phyloP scores from a whole-genome alignment of 2,113 vertebrate genomes.

The Macquaria ambigua region DNA sequence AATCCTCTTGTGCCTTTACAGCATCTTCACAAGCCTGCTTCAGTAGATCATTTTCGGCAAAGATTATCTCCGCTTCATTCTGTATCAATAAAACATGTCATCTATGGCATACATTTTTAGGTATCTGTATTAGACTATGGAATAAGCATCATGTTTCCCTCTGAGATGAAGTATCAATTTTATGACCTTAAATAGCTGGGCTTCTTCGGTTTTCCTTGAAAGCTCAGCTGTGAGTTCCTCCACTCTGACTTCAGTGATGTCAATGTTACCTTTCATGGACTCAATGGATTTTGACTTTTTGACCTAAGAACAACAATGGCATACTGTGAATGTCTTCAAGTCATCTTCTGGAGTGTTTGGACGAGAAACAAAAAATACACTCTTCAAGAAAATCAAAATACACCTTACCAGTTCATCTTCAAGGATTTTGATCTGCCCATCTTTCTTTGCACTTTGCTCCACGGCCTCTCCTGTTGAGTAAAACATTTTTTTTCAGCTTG shows the following conservation, averaged over 20 bases:
- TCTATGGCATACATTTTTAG: neutral
- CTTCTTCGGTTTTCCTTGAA: constrained; percentile 71
- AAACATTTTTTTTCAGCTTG: constrained; percentile 13
- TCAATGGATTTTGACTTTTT: constrained; percentile 64
- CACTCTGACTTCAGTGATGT: constrained; percentile 58
- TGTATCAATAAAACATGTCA: constrained; percentile 55
- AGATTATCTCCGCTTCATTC: constrained; percentile 76
- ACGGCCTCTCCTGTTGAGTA: constrained; percentile 84
- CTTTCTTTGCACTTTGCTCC: constrained; percentile 83
- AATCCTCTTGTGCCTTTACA: constrained; percentile 79
- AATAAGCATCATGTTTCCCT: neutral
- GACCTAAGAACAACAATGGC: constrained; percentile 67
- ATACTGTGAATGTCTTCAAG: neutral
- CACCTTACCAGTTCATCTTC: constrained; percentile 85
- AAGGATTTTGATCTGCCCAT: constrained; percentile 86
- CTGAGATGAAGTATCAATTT: neutral
- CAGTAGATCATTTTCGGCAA: constrained; percentile 79
- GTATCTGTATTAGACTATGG: neutral
- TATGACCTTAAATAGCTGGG: constrained; percentile 73
- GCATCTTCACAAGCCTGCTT: constrained; percentile 80
- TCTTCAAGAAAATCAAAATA: neutral
- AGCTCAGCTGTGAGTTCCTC: constrained; percentile 68
- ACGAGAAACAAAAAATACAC: neutral
- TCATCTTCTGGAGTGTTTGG: neutral
- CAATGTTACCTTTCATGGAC: constrained; percentile 67